Base-by-base conservation (phyloP, 2,797 vertebrate genomes). In the Microctenopoma lineatum region DNA sequence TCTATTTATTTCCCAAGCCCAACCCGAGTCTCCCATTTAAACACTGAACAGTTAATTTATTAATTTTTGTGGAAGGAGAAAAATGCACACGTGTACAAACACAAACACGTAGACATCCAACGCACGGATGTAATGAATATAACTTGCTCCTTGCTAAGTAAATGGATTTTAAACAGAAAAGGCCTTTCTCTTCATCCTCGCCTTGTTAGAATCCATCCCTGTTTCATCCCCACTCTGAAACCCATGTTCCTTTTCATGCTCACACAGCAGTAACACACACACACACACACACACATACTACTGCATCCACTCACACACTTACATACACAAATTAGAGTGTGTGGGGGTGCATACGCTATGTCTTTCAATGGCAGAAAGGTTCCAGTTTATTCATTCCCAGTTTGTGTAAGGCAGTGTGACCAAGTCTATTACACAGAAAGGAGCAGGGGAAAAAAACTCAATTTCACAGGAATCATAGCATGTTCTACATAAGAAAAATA, bases 81-180 rank as follows among this genome's bases (percentile, higher is more conserved):
- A 59, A 36, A 72, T 5, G 52, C 44, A 55, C 59, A 58, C 26
- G 47, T 18, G 7, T 10, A 38, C 4, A 45, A 9, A 58, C 56
- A 44, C 39, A 25, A 9, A 39, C 53, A 55, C 25, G 0, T 4
- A 68, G 51, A 67, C 58, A 18, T 61, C 15, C 21, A 66, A 45
- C 66, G 65, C 64, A 51, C 13, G 47, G 70, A 70, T 66, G 54
- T 71, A 59, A 87, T 76, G 74, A 84, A 85, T 83, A 85, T 73
- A 84, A 88, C 88, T 77, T 68, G 64, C 67, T 83, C 68, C 79
- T 84, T 87, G 72, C 42, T 72, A 83, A 79, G 57, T 59, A 87
- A 88, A 85, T 80, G 54, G 74, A 81, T 76, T 76, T 58, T 47
- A 66, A 82, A 80, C 44, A 79, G 75, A 75, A 72, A 74, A 65